These are phyloP conservation scores for Trachythela sp. DNA, from an alignment of 64 coral and sea anemone species.

Conservation along the genomic window DNA sequence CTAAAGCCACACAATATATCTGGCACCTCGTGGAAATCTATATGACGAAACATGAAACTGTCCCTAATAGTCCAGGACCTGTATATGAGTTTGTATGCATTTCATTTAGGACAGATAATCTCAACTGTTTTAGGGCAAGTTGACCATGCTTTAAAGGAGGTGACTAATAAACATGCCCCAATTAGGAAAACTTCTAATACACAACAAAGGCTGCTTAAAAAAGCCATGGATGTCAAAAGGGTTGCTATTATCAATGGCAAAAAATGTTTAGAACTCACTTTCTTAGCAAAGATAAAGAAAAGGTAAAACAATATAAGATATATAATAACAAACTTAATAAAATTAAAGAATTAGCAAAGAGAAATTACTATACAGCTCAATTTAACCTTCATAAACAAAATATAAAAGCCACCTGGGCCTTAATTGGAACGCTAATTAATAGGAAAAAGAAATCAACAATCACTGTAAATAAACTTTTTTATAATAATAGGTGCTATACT, in stretches of 20 bases:
- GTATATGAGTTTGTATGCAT: too few species aligned
- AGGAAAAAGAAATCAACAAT: conserved; percentile 45
- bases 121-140: too few species aligned
- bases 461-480: conserved; percentile 28
- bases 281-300: not conserved
- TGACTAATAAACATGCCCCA: conserved; percentile 44
- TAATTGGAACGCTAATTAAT: conserved; percentile 51
- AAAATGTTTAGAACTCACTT: conserved; percentile 48
- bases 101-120: too few species aligned
- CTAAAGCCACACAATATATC: too few species aligned
- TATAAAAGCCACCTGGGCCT: conserved; percentile 42
- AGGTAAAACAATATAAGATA: conserved; percentile 42
- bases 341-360: conserved; percentile 40
- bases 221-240: conserved; percentile 55
- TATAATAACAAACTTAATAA: conserved; percentile 46
- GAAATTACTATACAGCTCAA: conserved; percentile 8
- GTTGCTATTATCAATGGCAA: conserved; percentile 54
- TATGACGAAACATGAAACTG: too few species aligned
- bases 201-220: conserved; percentile 18
- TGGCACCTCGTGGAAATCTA: too few species aligned
- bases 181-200: conserved; percentile 12
- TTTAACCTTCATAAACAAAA: conserved; percentile 47
- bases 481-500: conserved; percentile 43
- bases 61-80: too few species aligned
- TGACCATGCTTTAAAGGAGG: not conserved